Evolutionary conservation across 2,797 vertebrate species (phyloP).

Genomic region (Phoxinus dragarum): DNA sequence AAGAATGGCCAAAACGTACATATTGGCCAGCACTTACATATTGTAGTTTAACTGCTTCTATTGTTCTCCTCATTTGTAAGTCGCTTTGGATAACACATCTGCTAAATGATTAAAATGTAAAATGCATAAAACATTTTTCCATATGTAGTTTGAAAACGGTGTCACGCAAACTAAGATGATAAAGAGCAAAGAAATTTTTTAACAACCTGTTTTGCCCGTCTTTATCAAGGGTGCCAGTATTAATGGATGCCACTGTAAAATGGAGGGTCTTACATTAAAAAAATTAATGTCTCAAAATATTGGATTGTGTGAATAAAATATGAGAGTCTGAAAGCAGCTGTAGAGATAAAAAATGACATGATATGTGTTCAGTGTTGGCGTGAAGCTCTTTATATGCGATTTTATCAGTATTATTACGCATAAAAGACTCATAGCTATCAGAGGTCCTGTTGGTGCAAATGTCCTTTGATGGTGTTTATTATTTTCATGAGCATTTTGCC

Average conservation of each 20-base stretch:
- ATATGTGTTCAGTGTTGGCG: not conserved
- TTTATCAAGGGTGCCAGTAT: not conserved
- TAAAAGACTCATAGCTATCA: not conserved
- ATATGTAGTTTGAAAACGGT: not conserved
- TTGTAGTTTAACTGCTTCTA: no score
- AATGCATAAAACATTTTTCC: not conserved
- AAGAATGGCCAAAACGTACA: not conserved
- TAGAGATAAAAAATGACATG: slow-evolving; percentile 8
- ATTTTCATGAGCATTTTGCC: not conserved
- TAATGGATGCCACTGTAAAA: not conserved
- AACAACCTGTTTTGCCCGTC: not conserved
- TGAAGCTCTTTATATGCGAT: not conserved
- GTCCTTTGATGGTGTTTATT: slow-evolving; percentile 7
- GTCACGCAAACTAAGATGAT: not conserved
- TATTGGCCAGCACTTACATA: no score
- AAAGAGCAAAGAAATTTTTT: not conserved
- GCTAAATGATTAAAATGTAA: no score
- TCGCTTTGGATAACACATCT: no score
- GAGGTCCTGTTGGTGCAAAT: slow-evolving; percentile 40
- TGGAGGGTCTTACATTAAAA: not conserved
- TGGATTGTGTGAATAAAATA: not conserved
- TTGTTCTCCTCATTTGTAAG: no score
- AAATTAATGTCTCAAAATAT: not conserved
- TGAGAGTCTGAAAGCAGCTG: not conserved
- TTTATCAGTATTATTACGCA: slow-evolving; percentile 6